Evolutionary conservation across 1,140 invertebrate species (phyloP).

Genomic region (Diplogasteroides magnus): DNA sequence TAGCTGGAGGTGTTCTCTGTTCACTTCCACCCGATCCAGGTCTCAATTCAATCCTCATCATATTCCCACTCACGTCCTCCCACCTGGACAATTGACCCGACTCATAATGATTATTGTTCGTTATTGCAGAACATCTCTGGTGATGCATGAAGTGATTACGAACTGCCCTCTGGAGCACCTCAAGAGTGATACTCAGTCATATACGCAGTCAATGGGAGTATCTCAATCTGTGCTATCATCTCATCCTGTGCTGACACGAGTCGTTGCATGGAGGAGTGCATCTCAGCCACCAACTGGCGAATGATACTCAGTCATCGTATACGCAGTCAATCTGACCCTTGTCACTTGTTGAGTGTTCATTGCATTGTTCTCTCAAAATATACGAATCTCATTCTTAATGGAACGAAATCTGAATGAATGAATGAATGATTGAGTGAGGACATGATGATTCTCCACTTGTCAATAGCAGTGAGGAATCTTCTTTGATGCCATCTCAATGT

Average conservation of each 20-base stretch:
- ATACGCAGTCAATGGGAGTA: not conserved
- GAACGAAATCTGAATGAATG: slow-evolving; percentile 48
- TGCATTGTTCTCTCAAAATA: slow-evolving; percentile 43
- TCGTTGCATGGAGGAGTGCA: slow-evolving; percentile 49
- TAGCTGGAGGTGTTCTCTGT: not conserved
- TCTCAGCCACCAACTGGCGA: slow-evolving; percentile 47
- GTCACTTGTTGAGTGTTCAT: slow-evolving; percentile 50
- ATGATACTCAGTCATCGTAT: not conserved
- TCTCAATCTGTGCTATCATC: slow-evolving; percentile 51
- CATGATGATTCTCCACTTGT: slow-evolving; percentile 34
- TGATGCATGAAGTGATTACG: slow-evolving; percentile 45
- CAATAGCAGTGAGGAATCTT: slow-evolving; percentile 49
- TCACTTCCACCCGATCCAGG: not conserved
- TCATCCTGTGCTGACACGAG: slow-evolving; percentile 50
- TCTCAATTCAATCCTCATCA: too few species aligned
- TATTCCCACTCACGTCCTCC: too few species aligned
- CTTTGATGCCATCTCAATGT: slow-evolving; percentile 44
- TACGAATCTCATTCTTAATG: slow-evolving; percentile 53
- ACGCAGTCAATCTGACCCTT: slow-evolving; percentile 24
- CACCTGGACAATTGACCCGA: too few species aligned
- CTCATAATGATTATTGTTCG: too few species aligned
- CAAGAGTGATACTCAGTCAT: not conserved
- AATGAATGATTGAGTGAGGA: too few species aligned
- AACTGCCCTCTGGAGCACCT: slow-evolving; percentile 48
- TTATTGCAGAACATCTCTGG: too few species aligned